Conservation (phyloP, 2,113 vertebrate species). For the Mesocricetus auratus region DNA sequence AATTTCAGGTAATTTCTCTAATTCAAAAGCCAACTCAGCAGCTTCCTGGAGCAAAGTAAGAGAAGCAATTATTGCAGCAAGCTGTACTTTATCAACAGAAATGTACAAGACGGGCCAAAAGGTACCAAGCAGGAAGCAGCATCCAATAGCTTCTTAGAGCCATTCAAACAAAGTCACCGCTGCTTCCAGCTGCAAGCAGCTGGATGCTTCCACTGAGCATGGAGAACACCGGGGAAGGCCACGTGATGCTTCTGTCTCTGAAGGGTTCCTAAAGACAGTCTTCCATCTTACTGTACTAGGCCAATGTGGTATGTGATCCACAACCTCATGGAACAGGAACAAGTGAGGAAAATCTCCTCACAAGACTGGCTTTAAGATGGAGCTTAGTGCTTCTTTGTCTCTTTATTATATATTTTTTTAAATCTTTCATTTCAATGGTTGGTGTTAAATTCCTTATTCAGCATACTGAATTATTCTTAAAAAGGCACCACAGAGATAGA, state of each 20-base stretch:
- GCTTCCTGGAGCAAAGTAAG: slow-evolving; percentile 59
- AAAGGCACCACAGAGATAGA: slow-evolving; percentile 6
- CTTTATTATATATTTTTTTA: not conserved
- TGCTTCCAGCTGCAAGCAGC: slow-evolving; percentile 49
- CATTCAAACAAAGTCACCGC: slow-evolving; percentile 33
- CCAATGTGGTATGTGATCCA: not conserved
- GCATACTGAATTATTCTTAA: slow-evolving; percentile 39
- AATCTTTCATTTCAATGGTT: slow-evolving; percentile 50
- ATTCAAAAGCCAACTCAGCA: slow-evolving; percentile 56
- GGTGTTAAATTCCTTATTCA: slow-evolving; percentile 42
- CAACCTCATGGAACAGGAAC: not conserved
- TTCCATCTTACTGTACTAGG: not conserved
- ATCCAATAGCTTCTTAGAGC: not conserved
- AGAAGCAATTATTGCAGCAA: slow-evolving; percentile 63
- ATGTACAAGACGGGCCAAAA: slow-evolving; percentile 60
- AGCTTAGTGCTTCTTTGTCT: not conserved
- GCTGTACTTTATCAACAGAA: slow-evolving; percentile 61
- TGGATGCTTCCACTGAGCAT: not conserved
- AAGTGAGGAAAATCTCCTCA: not conserved
- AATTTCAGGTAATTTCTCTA: slow-evolving; percentile 52
- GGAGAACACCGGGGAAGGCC: not conserved
- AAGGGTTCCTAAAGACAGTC: not conserved
- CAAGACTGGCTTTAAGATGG: not conserved
- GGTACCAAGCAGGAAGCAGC: not conserved
- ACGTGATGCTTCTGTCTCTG: not conserved